phyloP scores from a whole-genome alignment of 2,113 vertebrate species.

The Corythaeola cristata region DNA sequence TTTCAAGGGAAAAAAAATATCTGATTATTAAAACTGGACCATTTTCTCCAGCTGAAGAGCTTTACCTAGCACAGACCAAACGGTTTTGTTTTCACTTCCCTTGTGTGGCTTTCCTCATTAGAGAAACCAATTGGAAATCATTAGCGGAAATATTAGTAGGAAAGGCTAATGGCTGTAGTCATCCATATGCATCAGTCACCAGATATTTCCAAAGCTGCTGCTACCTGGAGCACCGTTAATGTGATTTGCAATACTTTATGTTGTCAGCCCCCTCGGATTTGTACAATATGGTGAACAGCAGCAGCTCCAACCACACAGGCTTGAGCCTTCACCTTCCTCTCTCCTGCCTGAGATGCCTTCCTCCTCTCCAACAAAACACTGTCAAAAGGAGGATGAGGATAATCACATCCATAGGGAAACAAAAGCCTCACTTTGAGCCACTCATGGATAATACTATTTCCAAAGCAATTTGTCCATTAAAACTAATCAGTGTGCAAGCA shows the following conservation, averaged over 20 bases:
- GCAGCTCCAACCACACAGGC: background rate
- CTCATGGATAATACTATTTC: background rate
- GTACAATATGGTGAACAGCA: background rate
- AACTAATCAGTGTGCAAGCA: background rate
- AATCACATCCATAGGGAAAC: rapidly evolving
- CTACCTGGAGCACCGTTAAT: background rate
- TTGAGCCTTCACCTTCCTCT: background rate
- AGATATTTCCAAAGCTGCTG: slow-evolving; percentile 10
- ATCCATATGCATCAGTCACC: background rate
- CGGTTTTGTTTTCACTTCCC: background rate
- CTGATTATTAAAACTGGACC: background rate
- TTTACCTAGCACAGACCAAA: background rate
- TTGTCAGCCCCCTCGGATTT: background rate
- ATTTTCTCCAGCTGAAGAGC: background rate
- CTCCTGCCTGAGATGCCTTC: background rate
- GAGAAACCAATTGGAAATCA: slow-evolving; percentile 39
- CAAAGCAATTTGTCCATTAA: background rate
- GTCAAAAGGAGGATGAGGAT: background rate
- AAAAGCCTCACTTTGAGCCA: background rate
- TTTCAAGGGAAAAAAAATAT: background rate
- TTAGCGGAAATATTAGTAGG: slow-evolving; percentile 36
- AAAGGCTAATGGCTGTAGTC: slow-evolving; percentile 17
- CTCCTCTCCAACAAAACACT: background rate
- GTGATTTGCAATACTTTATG: background rate
- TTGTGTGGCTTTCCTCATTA: background rate